Evolutionary conservation across 2,888 invertebrate genomes (phyloP).

Genomic region (Ecliptopera silaceata): DNA sequence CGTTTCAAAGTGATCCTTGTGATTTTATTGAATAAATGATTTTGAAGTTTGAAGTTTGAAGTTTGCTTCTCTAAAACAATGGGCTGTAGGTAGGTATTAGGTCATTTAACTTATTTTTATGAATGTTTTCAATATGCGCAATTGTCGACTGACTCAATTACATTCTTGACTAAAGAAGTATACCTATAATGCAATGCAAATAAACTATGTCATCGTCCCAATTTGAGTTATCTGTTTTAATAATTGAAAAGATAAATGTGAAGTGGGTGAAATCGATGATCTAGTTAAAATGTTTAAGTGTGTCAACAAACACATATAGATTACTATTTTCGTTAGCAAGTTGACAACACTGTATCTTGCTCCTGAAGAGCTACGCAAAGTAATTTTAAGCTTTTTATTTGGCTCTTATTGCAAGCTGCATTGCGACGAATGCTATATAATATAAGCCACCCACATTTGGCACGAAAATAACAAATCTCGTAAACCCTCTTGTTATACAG

Average conservation of each 20-base stretch:
- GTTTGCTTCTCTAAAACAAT: no score
- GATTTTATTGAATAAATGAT: no score
- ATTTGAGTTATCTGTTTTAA: constrained; percentile 22
- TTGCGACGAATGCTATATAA: constrained; percentile 21
- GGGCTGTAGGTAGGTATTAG: no score
- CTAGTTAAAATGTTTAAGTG: constrained; percentile 9
- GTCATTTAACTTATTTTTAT: no score
- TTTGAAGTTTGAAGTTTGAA: no score
- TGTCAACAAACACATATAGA: constrained; percentile 4
- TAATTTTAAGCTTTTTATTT: neutral
- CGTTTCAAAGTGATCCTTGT: no score
- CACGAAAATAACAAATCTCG: neutral
- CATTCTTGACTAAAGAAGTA: neutral
- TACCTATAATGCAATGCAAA: constrained; percentile 8
- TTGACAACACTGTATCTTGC: neutral
- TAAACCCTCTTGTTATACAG: no score
- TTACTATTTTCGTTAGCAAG: no score
- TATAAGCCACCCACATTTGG: constrained; percentile 5
- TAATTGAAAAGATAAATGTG: constrained; percentile 23
- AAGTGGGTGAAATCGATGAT: constrained; percentile 22
- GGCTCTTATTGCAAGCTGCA: constrained; percentile 25
- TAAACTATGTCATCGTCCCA: constrained; percentile 31
- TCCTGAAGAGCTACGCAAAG: neutral
- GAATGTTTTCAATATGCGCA: no score
- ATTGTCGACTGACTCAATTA: no score